Evolutionary conservation across 2,888 invertebrate genomes (phyloP).

Genomic region (Polietes domitor): DNA sequence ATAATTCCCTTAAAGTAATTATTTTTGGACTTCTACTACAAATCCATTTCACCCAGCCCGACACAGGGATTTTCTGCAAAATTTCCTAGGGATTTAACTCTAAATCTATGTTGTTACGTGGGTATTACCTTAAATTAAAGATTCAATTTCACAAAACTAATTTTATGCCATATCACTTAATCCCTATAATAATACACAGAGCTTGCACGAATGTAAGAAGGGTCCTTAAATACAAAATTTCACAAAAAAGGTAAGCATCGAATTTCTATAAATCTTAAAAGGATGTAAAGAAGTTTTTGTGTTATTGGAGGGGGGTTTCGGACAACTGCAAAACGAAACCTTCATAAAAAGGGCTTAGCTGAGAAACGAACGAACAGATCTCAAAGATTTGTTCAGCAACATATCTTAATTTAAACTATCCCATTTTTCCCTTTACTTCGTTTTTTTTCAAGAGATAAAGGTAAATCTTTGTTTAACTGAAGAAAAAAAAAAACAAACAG

Average conservation of each 20-base stretch:
- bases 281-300: background rate
- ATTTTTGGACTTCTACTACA: too few relatives aligned
- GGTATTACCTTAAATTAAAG: background rate
- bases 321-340: background rate
- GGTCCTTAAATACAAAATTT: background rate
- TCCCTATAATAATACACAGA: background rate
- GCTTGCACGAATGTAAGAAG: background rate
- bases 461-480: constrained; percentile 15
- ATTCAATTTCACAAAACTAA: constrained; percentile 7
- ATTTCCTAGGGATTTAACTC: background rate
- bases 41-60: too few relatives aligned
- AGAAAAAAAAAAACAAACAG: background rate
- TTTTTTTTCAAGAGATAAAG: background rate
- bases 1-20: too few relatives aligned
- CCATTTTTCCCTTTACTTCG: background rate
- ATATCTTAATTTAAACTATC: background rate
- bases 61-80: background rate
- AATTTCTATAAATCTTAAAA: background rate
- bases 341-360: background rate
- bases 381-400: constrained; percentile 6
- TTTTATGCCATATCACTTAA: background rate
- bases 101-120: background rate
- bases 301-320: too few relatives aligned
- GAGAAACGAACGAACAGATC: background rate
- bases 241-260: background rate